Base-by-base conservation (phyloP, 2,113 vertebrate genomes). In the Macroglossus sobrinus region DNA sequence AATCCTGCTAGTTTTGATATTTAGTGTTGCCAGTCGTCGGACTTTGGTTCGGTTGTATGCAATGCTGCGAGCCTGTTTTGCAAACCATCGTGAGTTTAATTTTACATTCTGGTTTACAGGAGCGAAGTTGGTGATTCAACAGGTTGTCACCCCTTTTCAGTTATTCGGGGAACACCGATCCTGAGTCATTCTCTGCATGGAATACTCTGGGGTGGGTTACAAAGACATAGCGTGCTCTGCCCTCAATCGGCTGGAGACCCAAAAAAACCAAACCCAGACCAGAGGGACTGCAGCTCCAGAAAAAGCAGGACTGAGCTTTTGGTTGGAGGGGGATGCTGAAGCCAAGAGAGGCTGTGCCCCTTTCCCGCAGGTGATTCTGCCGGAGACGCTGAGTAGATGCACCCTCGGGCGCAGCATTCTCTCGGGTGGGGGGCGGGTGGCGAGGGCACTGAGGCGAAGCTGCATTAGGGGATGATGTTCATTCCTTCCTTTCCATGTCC, bases 371-470 rank as follows among this genome's bases (percentile, higher is more conserved):
- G 5, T 40, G 63, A 15, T 61, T 61, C 72, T 16, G 7, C 43
- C 15, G 5, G 53, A 68, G 57, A 16, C 11, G 7, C 30, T 0
- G 1, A 33, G 19, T 8, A 47, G 57, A 61, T 50, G 30, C 16
- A 33, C 4, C 13, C 26, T 0, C 1, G 6, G 45, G 38, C 3
- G 3, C 16, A 18, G 11, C 40, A 2, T 19, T 50, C 14, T 59
- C 30, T 2, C 1, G 0, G 53, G 40, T 22, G 7, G 61, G 13
- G 24, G 0, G 0, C 0, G 30, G 21, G 7, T 6, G 26, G 18
- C 28, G 33, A 76, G 50, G 43, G 8, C 6, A 8, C 71, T 6
- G 13, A 24, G 15, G 28, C 0, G 1, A 43, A 33, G 47, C 16
- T 7, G 3, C 18, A 2, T 2, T 7, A 12, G 19, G 18, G 14